Evolutionary conservation across 1,140 invertebrate genomes (phyloP).

Genomic region (Colletes gigas): DNA sequence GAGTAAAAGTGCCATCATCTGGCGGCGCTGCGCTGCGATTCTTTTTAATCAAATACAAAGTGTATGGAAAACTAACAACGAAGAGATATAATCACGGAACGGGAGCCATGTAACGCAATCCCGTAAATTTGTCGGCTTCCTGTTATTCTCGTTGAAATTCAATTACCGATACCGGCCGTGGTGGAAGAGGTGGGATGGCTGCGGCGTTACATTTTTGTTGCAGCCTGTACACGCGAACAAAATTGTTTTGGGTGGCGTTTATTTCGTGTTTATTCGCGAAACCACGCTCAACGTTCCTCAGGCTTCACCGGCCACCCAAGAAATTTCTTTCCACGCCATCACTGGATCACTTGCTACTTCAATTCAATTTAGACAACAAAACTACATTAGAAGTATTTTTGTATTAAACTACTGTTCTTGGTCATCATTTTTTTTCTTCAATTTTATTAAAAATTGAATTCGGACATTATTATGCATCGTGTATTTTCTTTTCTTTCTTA

Average conservation of each 20-base stretch:
- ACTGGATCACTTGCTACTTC: neutral
- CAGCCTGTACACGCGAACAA: conserved; percentile 29
- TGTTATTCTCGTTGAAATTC: conserved; percentile 63
- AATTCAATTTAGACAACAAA: too few species aligned
- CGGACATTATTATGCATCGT: too few species aligned
- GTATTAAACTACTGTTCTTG: too few species aligned
- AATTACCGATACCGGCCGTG: conserved; percentile 49
- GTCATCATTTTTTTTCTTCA: too few species aligned
- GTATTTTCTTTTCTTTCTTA: too few species aligned
- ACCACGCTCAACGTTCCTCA: neutral
- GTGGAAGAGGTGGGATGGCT: neutral
- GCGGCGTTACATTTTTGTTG: conserved; percentile 49
- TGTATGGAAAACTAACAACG: conserved; percentile 47
- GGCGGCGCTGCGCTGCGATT: conserved; percentile 6
- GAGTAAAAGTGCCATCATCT: conserved; percentile 33
- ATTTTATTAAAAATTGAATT: too few species aligned
- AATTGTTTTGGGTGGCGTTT: conserved; percentile 50
- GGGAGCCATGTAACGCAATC: conserved; percentile 58
- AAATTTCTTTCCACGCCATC: neutral
- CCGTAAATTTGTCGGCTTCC: conserved; percentile 62
- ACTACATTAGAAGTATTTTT: too few species aligned
- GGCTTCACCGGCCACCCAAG: neutral
- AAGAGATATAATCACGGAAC: conserved; percentile 57
- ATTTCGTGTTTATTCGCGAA: conserved; percentile 46
- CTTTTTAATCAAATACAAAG: conserved; percentile 59